Percentiles rank a stretch among this genome's conserved stretches.
phyloP scores from a whole-genome alignment of 2,797 vertebrate genomes.

The Spea hammondii region DNA sequence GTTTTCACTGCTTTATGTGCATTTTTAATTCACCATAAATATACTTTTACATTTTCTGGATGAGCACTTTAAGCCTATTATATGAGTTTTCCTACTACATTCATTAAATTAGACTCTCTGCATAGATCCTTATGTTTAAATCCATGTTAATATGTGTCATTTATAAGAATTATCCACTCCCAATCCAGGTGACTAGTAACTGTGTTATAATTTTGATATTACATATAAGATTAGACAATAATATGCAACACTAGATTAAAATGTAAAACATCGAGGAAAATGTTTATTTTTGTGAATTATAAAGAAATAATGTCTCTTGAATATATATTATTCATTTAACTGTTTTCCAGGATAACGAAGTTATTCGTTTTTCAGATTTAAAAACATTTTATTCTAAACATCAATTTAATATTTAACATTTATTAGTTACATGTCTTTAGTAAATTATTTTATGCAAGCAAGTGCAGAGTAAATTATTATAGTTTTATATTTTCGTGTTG shows the following conservation, averaged over 20 bases:
- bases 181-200: conserved; percentile 16
- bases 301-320: no score
- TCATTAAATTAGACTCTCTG: conserved; percentile 39
- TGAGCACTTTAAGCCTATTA: conserved; percentile 39
- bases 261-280: no score
- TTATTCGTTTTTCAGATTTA: no score
- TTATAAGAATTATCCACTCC: conserved; percentile 15
- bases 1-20: conserved; percentile 82
- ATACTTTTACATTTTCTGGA: conserved; percentile 72
- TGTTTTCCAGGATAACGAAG: no score
- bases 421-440: no score
- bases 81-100: conserved; percentile 25
- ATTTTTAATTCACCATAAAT: conserved; percentile 82
- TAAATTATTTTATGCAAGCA: background rate
- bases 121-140: background rate
- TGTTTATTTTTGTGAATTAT: no score
- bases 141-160: conserved; percentile 30
- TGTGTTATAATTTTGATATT: no score
- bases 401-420: no score
- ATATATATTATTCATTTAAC: no score
- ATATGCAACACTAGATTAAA: no score
- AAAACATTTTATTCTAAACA: no score
- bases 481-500: background rate
- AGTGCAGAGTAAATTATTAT: background rate
- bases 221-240: no score